Evolutionary conservation across 2,797 vertebrate species (phyloP).

Genomic region (Hemitrygon akajei): DNA sequence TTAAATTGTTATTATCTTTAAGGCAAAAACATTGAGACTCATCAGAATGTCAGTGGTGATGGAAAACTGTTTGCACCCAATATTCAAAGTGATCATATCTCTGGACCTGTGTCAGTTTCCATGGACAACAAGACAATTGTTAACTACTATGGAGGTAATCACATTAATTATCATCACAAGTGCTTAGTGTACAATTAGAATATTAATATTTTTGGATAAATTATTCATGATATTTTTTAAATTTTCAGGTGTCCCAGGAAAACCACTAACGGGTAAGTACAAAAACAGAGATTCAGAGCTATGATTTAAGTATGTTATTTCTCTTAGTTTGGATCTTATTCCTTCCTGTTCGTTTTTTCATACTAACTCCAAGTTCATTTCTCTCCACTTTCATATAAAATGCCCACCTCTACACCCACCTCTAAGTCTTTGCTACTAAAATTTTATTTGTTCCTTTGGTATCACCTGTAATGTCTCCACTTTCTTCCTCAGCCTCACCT

Average conservation of each 20-base stretch:
- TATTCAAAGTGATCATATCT: neutral
- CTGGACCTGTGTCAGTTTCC: conserved; percentile 1
- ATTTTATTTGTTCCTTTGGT: neutral
- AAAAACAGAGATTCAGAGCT: neutral
- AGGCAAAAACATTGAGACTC: neutral
- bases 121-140: conserved; percentile 11
- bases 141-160: conserved; percentile 9
- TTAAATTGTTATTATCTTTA: neutral
- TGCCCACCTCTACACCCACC: no score
- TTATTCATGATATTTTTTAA: neutral
- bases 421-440: neutral
- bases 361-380: neutral
- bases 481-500: neutral
- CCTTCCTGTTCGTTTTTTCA: neutral
- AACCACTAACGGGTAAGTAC: neutral
- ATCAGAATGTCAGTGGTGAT: neutral
- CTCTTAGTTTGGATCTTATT: neutral
- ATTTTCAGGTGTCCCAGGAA: neutral
- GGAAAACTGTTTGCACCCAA: conserved; percentile 18
- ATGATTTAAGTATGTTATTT: neutral
- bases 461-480: neutral
- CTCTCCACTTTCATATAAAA: neutral
- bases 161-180: neutral
- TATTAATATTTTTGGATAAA: neutral
- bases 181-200: neutral